Base-by-base conservation (phyloP, 2,113 vertebrate species). In the Zosterops borbonicus region DNA sequence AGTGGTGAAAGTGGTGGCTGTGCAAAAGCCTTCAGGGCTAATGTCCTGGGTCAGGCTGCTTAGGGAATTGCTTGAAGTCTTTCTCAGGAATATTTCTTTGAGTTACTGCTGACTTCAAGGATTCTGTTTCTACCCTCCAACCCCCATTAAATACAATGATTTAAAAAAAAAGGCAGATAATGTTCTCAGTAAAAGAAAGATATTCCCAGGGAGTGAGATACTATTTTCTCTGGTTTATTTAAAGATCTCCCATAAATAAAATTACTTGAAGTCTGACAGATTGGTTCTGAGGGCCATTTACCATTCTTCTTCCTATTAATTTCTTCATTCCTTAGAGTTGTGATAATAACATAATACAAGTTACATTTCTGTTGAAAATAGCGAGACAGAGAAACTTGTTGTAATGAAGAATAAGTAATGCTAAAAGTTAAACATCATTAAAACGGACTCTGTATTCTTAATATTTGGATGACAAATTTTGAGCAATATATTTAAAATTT, bases 61-160 rank as follows among this genome's bases (percentile, higher is more conserved):
- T 46, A 90, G 95, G 94, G 96, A 97, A 95, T 96, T 96, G 81
- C 94, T 87, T 76, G 53, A 95, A 96, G 59, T 92, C 63, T 95
- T 97, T 96, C 95, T 95, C 89, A 95, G 89, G 82, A 95, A 94
- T 94, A 95, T 83, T 82, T 95, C 83, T 87, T 79, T 85, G 84
- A 94, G 75, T 91, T 95, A 91, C 35, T 95, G 89, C 93, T 95
- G 96, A 95, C 95, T 95, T 82, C 89, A 89, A 93, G 93, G 47
- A 93, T 93, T 83, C 74, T 46, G 49, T 92, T 95, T 93, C 74
- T 78, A 89, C 74, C 63, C 91, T 94, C 78, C 93, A 94, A 95
- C 71, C 76, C 62, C 95, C 71, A 82, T 77, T 97, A 94, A 89
- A 83, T 85, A 59, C 1, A 28, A 69, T 73, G 77, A 93, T 87